Evolutionary conservation across 2,888 invertebrate genomes (phyloP).

Genomic region (Bruchidius siliquastri): DNA sequence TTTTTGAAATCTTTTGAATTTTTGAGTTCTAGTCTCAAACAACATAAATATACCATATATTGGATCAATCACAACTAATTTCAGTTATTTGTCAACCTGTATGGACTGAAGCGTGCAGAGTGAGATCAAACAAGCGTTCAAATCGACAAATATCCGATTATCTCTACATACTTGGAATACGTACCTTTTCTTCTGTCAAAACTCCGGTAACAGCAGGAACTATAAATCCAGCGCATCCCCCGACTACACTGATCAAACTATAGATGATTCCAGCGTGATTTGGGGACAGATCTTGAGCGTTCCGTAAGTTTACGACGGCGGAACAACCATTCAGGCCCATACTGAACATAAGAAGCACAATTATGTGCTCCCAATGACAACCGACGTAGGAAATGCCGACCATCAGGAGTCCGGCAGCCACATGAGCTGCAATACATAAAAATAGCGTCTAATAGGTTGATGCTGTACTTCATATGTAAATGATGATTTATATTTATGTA

Average conservation of each 20-base stretch:
- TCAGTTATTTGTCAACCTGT: no score
- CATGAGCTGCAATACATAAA: constrained; percentile 50
- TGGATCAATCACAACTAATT: no score
- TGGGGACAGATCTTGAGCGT: constrained; percentile 35
- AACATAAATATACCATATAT: no score
- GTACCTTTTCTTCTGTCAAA: constrained; percentile 23
- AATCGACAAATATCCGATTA: background rate
- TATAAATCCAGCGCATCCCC: constrained; percentile 32
- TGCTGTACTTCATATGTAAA: no score
- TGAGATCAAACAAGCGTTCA: no score
- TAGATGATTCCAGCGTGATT: constrained; percentile 34
- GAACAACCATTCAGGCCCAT: constrained; percentile 33
- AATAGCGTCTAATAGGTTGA: no score
- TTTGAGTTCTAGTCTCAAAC: no score
- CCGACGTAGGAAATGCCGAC: constrained; percentile 25
- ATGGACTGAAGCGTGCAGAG: no score
- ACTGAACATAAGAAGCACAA: constrained; percentile 27
- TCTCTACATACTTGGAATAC: constrained; percentile 6
- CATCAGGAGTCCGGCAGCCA: constrained; percentile 52
- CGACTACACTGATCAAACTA: constrained; percentile 32
- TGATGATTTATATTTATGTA: no score
- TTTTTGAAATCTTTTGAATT: no score
- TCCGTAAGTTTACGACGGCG: constrained; percentile 30
- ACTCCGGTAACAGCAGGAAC: constrained; percentile 28
- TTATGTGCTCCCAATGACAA: constrained; percentile 23